Evolutionary conservation across 2,888 invertebrate genomes (phyloP), one percentile per base, ranked within the genome.

Genomic region (Tenthredo distinguenda): DNA sequence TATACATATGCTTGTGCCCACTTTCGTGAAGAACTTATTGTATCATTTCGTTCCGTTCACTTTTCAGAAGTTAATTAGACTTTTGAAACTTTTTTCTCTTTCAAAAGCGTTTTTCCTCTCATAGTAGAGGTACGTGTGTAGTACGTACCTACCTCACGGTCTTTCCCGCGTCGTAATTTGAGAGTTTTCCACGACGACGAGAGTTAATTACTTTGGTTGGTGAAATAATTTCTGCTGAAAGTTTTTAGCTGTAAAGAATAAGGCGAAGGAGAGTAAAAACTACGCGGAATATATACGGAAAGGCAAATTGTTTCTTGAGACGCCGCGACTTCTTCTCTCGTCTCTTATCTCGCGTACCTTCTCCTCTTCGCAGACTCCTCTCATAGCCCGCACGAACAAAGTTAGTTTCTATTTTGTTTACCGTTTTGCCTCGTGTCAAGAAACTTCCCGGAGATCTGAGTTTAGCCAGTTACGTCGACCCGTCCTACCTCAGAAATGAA

Each of bases 351-450:
- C 71, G 7, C 40, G 18, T 15, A 18, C 34, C 9, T 18, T n/a
- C 5, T 34, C 40, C n/a, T 62, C 26, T 2, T 12, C 10, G 12
- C 26, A 62, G 12, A 62, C 62, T 26, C 62, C 26, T n/a, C 55
- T 55, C 7, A 55, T 47, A 47, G 15, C 47, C 58, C 62, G 21
- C 62, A 26, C 62, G 62, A 62, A 62, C 62, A 26, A 62, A 62
- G 62, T 62, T 26, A 62, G 26, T 26, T 62, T 62, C 62, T 62
- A 62, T 62, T 62, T 62, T 62, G 62, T 26, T 62, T 62, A 62
- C 62, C 62, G 62, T 62, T 62, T 62, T 62, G 10, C 26, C 26
- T 62, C 62, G 62, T 62, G 62, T 62, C 62, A 62, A 26, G 62
- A 62, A 62, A 21, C 26, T 62, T 62, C n/a, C 5, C n/a, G 21